Conservation (phyloP, 2,113 vertebrate species). For the Struthidea cinerea region DNA sequence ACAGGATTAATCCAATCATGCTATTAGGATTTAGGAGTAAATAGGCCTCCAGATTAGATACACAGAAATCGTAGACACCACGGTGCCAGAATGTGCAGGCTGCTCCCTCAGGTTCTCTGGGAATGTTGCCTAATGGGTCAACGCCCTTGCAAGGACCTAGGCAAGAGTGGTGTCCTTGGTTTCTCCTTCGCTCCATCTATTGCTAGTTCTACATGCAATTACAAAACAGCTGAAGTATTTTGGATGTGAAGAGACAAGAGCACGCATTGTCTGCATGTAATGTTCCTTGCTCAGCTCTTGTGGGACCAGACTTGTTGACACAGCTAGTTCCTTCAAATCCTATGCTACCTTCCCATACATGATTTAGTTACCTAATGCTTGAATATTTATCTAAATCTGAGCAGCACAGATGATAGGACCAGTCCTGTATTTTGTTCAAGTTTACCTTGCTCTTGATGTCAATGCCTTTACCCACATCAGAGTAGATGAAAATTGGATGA, state of each 20-base stretch:
- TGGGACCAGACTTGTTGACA: neutral
- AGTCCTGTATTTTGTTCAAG: neutral
- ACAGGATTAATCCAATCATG: neutral
- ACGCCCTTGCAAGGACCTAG: neutral
- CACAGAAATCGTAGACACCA: neutral
- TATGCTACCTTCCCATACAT: neutral
- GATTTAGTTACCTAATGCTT: neutral
- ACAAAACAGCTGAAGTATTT: neutral
- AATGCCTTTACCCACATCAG: neutral
- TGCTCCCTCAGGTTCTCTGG: neutral
- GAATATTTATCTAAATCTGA: neutral
- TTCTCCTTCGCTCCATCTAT: neutral
- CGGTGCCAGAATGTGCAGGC: accelerated
- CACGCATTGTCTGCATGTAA: neutral
- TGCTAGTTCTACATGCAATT: neutral
- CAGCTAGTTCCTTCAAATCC: neutral
- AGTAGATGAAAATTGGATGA: neutral
- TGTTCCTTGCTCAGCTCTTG: neutral
- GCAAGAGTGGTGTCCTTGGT: neutral
- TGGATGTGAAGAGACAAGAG: neutral
- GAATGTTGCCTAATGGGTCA: neutral
- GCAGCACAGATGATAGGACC: neutral
- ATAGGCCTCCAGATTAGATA: neutral
- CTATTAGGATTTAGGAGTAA: constrained; percentile 1
- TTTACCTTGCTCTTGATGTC: neutral